Conservation (phyloP, 2,113 vertebrate species). For the Paramisgurnus dabryanus region DNA sequence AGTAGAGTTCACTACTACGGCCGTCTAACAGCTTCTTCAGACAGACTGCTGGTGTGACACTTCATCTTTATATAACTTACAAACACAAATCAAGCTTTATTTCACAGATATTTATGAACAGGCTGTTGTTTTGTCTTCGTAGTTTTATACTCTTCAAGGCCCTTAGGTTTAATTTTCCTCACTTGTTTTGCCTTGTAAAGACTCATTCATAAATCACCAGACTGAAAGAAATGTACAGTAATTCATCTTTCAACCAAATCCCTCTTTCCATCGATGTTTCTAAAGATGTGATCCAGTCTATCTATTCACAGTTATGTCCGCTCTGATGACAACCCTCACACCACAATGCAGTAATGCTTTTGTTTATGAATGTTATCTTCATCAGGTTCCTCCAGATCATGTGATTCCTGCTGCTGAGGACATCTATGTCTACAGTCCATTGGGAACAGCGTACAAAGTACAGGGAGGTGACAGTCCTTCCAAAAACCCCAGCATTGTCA, state of each 20-base stretch:
- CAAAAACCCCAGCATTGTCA: conserved; percentile 92
- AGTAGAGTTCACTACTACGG: conserved; percentile 94
- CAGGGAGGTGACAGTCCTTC: conserved; percentile 73
- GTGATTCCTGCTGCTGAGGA: conserved; percentile 88
- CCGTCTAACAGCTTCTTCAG: conserved; percentile 81
- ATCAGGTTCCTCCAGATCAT: conserved; percentile 91
- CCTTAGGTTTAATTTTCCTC: neutral
- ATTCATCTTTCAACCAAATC: too few relatives aligned
- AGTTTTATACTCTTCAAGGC: neutral
- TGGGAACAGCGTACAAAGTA: conserved; percentile 92
- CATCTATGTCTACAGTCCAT: conserved; percentile 90
- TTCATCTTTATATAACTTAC: neutral
- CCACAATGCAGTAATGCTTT: conserved; percentile 10
- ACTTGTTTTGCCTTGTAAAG: neutral
- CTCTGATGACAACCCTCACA: neutral
- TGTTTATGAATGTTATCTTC: conserved; percentile 13
- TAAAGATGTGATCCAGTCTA: neutral
- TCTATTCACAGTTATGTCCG: too few relatives aligned
- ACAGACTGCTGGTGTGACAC: conserved; percentile 82
- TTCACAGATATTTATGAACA: neutral
- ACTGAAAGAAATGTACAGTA: neutral
- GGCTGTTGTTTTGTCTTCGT: neutral
- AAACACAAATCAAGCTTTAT: neutral
- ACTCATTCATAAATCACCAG: neutral
- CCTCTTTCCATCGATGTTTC: too few relatives aligned